These are phyloP conservation scores for Drosophila asahinai DNA, from an alignment of 1,140 invertebrate genomes.

Conservation along the genomic window DNA sequence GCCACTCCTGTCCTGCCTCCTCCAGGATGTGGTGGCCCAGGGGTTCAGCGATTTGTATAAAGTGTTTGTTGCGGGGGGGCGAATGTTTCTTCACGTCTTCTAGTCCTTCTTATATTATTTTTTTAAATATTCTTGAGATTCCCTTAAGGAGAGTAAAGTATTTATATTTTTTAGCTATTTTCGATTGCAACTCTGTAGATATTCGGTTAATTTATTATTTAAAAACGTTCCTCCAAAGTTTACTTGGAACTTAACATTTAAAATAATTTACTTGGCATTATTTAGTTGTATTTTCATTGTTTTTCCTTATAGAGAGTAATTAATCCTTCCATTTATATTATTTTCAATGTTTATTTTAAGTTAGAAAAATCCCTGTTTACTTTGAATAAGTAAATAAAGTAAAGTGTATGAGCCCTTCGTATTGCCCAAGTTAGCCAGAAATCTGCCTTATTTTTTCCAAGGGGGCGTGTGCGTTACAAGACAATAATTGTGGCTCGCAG, in stretches of 20 bases:
- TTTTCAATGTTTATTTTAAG: neutral
- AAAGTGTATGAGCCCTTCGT: neutral
- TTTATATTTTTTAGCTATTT: too few relatives aligned
- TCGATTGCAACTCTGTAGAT: too few relatives aligned
- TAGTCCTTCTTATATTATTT: conserved; percentile 1
- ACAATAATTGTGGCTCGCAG: conserved; percentile 69
- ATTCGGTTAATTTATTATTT: too few relatives aligned
- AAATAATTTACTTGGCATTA: too few relatives aligned
- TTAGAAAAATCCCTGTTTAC: too few relatives aligned
- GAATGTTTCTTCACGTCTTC: conserved; percentile 9
- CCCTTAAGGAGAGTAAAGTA: neutral
- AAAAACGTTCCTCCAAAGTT: too few relatives aligned
- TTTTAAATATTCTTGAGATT: neutral
- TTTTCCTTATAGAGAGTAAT: neutral
- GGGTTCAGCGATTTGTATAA: conserved; percentile 69
- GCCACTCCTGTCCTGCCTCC: neutral
- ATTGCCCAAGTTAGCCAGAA: too few relatives aligned
- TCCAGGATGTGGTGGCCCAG: conserved; percentile 12
- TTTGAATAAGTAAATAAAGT: too few relatives aligned
- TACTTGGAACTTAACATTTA: too few relatives aligned
- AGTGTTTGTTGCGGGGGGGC: conserved; percentile 31
- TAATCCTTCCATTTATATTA: neutral
- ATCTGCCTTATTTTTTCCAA: neutral
- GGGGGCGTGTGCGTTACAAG: conserved; percentile 68
- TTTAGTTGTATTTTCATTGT: too few relatives aligned